These are phyloP conservation scores for Aviceda subcristata DNA, from an alignment of 2,113 vertebrate genomes.

Conservation along the genomic window DNA sequence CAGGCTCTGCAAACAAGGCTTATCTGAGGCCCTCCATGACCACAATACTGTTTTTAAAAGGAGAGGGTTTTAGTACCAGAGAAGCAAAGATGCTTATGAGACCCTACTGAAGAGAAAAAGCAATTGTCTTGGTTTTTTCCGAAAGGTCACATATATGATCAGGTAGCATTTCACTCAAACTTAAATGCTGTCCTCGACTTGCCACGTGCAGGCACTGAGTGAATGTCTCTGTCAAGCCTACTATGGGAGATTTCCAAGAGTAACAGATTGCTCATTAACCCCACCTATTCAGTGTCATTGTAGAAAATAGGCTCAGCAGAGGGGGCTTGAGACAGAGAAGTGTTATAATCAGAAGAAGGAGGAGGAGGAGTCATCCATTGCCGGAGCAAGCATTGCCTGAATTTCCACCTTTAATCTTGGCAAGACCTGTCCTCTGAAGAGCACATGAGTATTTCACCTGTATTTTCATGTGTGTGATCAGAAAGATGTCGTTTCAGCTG, in stretches of 20 bases:
- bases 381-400: not conserved
- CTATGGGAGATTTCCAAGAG: not conserved
- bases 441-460: not conserved
- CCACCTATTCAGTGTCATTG: not conserved
- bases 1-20: not conserved
- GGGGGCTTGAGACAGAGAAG: not conserved
- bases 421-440: not conserved
- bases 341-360: not conserved
- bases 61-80: not conserved
- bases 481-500: not conserved
- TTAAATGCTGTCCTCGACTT: not conserved
- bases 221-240: not conserved
- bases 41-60: not conserved
- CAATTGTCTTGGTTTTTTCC: not conserved
- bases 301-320: not conserved
- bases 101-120: not conserved
- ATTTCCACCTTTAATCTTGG: not conserved
- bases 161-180: not conserved
- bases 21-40: not conserved
- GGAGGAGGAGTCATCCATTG: not conserved
- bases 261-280: not conserved
- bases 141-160: not conserved
- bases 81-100: not conserved
- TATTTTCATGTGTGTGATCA: not conserved
- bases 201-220: accelerated